A percentile compares a stretch with the other conserved stretches of the same genome.
phyloP scores from a whole-genome alignment of 2,797 vertebrate genomes.

The Falco berigora region DNA sequence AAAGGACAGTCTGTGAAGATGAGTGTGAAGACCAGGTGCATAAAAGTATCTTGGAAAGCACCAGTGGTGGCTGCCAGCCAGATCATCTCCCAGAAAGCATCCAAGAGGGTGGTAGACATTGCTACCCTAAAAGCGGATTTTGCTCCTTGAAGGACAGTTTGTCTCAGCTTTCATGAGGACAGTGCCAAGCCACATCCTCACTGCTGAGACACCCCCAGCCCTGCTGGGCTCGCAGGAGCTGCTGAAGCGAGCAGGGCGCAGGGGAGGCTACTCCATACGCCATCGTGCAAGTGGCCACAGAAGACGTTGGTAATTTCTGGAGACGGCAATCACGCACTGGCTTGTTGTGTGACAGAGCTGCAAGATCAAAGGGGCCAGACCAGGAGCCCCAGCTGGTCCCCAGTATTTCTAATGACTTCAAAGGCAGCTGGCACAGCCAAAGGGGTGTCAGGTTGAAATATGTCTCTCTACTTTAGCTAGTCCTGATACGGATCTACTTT shows the following conservation, averaged over 20 bases:
- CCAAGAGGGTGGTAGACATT: not conserved
- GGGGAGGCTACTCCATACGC: accelerated
- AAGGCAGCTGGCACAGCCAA: not conserved
- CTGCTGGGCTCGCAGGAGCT: accelerated
- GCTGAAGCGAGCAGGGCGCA: accelerated
- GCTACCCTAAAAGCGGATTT: not conserved
- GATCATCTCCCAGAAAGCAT: not conserved
- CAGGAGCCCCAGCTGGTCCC: not conserved
- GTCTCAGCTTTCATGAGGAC: accelerated
- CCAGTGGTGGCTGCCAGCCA: not conserved
- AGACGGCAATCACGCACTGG: not conserved
- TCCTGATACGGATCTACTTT: not conserved
- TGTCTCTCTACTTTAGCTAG: not conserved
- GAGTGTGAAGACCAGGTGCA: accelerated
- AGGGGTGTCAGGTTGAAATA: not conserved
- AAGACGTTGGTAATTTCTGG: not conserved
- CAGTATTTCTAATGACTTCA: not conserved
- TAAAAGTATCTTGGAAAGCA: not conserved
- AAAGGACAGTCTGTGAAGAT: not conserved
- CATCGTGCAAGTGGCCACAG: accelerated
- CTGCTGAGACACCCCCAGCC: not conserved
- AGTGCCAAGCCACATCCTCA: not conserved
- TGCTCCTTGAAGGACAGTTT: not conserved
- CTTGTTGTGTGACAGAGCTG: not conserved
- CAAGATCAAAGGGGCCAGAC: not conserved